Conservation (phyloP, 2,888 invertebrate species). For the Eretmocerus hayati region DNA sequence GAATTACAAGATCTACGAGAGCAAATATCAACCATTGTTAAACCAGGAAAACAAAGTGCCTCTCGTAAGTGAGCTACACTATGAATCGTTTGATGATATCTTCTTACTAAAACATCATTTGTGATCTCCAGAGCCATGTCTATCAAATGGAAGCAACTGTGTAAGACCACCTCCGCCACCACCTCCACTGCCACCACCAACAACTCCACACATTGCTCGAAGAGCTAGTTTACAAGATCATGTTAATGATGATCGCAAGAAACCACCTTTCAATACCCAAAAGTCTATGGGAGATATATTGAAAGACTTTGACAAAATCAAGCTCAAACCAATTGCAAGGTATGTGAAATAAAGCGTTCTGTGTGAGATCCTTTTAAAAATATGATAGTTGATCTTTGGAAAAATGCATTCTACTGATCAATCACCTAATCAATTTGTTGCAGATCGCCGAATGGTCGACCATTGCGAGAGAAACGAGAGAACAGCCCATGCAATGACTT, state of each 20-base stretch:
- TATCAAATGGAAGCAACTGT: slow-evolving; percentile 25
- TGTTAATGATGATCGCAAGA: slow-evolving; percentile 37
- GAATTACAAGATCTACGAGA: slow-evolving; percentile 43
- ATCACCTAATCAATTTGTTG: no score
- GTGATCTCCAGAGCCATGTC: slow-evolving; percentile 19
- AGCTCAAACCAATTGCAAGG: slow-evolving; percentile 40
- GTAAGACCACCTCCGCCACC: slow-evolving; percentile 34
- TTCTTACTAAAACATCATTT: no score
- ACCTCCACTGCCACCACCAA: slow-evolving; percentile 39
- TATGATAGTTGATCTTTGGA: no score
- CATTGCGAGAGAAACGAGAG: slow-evolving; percentile 37
- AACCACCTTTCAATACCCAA: slow-evolving; percentile 32
- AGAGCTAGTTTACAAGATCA: slow-evolving; percentile 44
- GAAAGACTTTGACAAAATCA: slow-evolving; percentile 39
- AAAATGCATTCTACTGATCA: no score
- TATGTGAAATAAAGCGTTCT: slow-evolving; percentile 18
- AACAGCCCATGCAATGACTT: slow-evolving; percentile 44
- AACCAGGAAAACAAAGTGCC: slow-evolving; percentile 34
- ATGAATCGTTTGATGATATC: no score
- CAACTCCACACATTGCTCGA: slow-evolving; percentile 43
- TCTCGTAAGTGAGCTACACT: slow-evolving; percentile 29
- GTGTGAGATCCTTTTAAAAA: not conserved
- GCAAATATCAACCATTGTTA: slow-evolving; percentile 42
- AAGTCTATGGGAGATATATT: slow-evolving; percentile 42
- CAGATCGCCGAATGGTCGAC: slow-evolving; percentile 42